Base-by-base conservation (phyloP, 2,888 invertebrate genomes). In the Heliconius cydno region DNA sequence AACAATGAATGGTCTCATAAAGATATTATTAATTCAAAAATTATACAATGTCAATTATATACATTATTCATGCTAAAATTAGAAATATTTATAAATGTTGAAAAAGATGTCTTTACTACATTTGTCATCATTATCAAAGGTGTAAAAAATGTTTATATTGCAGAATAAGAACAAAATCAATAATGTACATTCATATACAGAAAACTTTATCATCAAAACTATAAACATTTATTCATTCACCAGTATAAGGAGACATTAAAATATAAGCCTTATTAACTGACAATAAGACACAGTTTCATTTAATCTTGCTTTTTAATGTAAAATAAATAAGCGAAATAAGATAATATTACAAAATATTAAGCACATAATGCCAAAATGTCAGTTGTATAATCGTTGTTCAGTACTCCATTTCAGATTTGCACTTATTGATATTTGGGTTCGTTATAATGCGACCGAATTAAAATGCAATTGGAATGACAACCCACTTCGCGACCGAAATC, bases 351-450 rank as follows among this genome's bases (percentile, higher is more conserved):
- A 34, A n/a, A 57, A 52, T 41, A 28, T 22, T 57, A 28, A 38
- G 67, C 41, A 41, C 41, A 75, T 65, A 38, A 75, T 63, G 19
- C 46, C 28, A 63, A 63, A 63, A 65, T 28, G 41, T 75, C 75
- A 75, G 65, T 46, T 65, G 65, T 15, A 73, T 73, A 75, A 75
- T 72, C 72, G 52, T 57, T 75, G 65, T 34, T 57, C 38, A 57
- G 68, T 75, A 75, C 74, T 72, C 65, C 79, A 77, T 77, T 76
- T 79, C 79, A 72, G 34, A 65, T 66, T 80, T 73, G 74, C 66
- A 68, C 71, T 80, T 90, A 90, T 90, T 91, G 90, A 90, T 91
- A 88, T 92, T 91, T 90, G 86, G 86, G 85, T 78, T 78, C 67
- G 84, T 41, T 88, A 89, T 87, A 87, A 89, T 10, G 85, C 90